phyloP scores from a whole-genome alignment of 1,140 invertebrate genomes.

The Drosophila nebulosa region DNA sequence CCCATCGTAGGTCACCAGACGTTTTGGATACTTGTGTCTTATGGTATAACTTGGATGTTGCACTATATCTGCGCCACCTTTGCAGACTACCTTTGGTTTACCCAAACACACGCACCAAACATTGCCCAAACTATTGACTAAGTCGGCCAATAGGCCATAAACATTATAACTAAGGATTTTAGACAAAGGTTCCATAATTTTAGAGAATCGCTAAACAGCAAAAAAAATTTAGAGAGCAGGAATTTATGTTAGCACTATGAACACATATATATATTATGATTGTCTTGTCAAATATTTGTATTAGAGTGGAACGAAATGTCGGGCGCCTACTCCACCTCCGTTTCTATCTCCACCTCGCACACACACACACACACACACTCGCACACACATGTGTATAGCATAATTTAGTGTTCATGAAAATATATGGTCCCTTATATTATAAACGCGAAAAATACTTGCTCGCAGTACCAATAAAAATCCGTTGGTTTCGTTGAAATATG shows the following conservation, averaged over 20 bases:
- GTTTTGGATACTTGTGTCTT: constrained; percentile 38
- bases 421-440: constrained; percentile 63
- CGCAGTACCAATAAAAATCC: constrained; percentile 57
- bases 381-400: not conserved
- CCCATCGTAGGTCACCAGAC: constrained; percentile 54
- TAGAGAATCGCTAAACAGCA: not conserved
- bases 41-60: constrained; percentile 35
- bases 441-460: constrained; percentile 72
- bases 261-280: not conserved
- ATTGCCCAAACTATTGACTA: not conserved
- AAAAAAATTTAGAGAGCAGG: not conserved
- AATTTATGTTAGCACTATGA: not conserved
- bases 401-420: constrained; percentile 76
- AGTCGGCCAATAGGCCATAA: not conserved
- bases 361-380: not conserved
- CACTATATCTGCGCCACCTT: not conserved
- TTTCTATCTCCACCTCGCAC: not conserved
- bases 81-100: not conserved
- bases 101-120: not conserved
- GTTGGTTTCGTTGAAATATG: constrained; percentile 28
- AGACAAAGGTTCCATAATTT: constrained; percentile 26
- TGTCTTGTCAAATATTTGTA: constrained; percentile 23
- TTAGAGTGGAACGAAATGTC: constrained; percentile 1
- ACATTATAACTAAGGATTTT: constrained; percentile 21
- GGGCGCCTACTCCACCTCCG: constrained; percentile 37